phyloP scores from a whole-genome alignment of 2,797 vertebrate species.

The Onychomys torridus region DNA sequence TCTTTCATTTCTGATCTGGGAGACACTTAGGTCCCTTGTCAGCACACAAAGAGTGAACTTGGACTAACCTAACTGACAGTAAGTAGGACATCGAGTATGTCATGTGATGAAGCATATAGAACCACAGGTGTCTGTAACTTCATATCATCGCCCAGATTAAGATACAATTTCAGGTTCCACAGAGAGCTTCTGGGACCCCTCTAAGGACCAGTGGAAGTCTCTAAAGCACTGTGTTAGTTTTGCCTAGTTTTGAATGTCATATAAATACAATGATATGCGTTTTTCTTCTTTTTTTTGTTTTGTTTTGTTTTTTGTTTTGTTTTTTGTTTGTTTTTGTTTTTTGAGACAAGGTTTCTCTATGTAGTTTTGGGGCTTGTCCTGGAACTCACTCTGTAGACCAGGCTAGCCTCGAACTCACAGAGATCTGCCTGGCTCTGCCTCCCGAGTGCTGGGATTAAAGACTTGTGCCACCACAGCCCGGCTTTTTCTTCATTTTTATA shows the following conservation, averaged over 20 bases:
- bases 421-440: no score
- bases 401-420: no score
- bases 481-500: neutral
- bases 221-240: neutral
- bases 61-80: neutral
- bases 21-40: neutral
- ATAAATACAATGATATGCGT: neutral
- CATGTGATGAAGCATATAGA: neutral
- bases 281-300: neutral
- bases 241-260: conserved; percentile 31
- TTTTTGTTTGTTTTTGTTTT: no score
- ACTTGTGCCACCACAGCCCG: no score
- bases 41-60: neutral
- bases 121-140: neutral
- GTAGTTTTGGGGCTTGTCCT: no score
- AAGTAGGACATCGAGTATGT: neutral
- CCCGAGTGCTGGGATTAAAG: no score
- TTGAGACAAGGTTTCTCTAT: no score
- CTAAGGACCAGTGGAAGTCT: neutral
- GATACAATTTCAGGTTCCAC: neutral
- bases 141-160: neutral
- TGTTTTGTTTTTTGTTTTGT: no score
- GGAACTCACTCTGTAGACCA: no score
- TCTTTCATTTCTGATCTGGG: conserved; percentile 1
- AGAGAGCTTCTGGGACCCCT: neutral